Evolutionary conservation across 2,888 invertebrate genomes (phyloP), one percentile per base, ranked within the genome.

Genomic region (Napeogenes sylphis): DNA sequence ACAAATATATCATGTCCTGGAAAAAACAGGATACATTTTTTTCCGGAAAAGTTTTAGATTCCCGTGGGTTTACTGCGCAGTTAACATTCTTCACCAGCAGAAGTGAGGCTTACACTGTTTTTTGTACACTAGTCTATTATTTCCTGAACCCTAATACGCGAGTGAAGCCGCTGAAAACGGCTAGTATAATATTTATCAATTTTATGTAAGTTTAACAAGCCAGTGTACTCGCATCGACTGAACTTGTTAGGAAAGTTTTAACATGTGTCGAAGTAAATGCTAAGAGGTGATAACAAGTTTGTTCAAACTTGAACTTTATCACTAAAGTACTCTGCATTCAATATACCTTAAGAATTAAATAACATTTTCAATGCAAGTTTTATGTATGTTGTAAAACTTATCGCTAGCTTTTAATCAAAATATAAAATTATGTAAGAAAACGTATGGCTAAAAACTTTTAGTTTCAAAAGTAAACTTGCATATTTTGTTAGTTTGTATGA

Each of bases 261-360:
- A 61, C 61, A 61, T 56, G 56, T 61, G 61, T 61, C 53, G 56
- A 13, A n/a, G n/a, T 42, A 45, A 60, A 56, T 60, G 60, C 56
- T 60, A 10, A 51, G 30, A 51, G 51, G 21, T 51, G 51, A 51
- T 51, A 51, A 30, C 21, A 51, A 51, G 30, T 51, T 51, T 51
- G 51, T 51, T 30, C 12, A 12, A 51, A 51, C 30, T 30, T 51
- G 30, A 4, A 51, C 51, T 30, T 30, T 51, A 30, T 51, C 42
- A 12, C 42, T 8, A 12, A 30, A 30, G 30, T 10, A 30, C 6
- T n/a, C 6, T 30, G 30, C 8, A 30, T 30, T 51, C 71, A 66
- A 69, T 73, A 74, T 72, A 13, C 10, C 14, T 30, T 5, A n/a
- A 6, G 12, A 30, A 51, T 30, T 10, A 30, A 10, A 6, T 30